Conservation (phyloP, 2,888 invertebrate genomes). For the Spilarctia lutea region DNA sequence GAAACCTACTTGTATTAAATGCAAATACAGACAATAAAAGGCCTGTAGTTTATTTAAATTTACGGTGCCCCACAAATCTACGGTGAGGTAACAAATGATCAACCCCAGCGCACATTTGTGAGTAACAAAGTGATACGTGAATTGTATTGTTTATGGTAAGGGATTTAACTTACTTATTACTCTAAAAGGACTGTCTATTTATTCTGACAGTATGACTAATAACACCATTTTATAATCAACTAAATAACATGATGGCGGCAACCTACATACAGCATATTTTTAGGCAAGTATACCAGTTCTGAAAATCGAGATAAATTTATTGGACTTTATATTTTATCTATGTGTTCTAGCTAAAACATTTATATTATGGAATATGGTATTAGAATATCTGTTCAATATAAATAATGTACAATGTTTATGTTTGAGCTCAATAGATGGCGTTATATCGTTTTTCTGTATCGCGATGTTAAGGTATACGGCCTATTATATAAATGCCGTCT, state of each 20-base stretch:
- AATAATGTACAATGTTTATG: no score
- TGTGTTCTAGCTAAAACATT: no score
- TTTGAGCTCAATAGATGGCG: no score
- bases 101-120: background rate
- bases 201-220: background rate
- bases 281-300: background rate
- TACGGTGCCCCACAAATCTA: conserved; percentile 28
- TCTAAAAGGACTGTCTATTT: background rate
- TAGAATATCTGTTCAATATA: no score
- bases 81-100: conserved; percentile 22
- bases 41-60: conserved; percentile 26
- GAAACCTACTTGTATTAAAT: conserved; percentile 23
- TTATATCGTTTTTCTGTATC: no score
- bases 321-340: background rate
- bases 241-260: background rate
- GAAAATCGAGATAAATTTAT: background rate
- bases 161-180: conserved; percentile 4
- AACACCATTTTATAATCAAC: background rate
- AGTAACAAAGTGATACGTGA: background rate
- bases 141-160: conserved; percentile 1
- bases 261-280: background rate
- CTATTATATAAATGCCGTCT: no score
- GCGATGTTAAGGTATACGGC: no score
- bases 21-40: conserved; percentile 20
- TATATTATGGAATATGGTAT: no score